These are phyloP conservation scores for Psettodes erumei DNA, from an alignment of 2,113 vertebrate species.

Conservation along the genomic window DNA sequence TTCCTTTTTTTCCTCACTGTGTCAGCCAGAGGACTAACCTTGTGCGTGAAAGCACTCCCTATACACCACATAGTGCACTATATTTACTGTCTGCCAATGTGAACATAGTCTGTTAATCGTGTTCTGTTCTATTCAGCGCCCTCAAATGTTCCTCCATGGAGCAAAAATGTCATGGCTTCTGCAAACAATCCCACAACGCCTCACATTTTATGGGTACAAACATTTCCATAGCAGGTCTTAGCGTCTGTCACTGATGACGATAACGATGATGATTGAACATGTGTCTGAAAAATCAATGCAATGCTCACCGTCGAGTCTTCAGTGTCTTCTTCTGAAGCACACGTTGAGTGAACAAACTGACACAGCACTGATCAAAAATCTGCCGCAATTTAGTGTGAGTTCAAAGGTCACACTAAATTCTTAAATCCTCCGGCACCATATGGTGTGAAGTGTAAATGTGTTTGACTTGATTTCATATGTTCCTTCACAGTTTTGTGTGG, in stretches of 20 bases:
- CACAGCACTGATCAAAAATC: background rate
- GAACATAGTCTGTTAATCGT: too few species aligned
- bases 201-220: background rate
- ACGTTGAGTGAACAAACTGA: background rate
- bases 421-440: constrained; percentile 8
- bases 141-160: too few species aligned
- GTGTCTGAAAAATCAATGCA: background rate
- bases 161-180: background rate
- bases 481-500: background rate
- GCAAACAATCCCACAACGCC: background rate
- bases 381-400: background rate
- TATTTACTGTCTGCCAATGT: too few species aligned
- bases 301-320: background rate
- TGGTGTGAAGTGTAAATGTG: constrained; percentile 6
- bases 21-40: too few species aligned
- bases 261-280: background rate
- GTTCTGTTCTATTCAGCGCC: too few species aligned
- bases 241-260: background rate
- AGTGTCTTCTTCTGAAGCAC: background rate
- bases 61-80: background rate
- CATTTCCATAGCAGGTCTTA: background rate
- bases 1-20: too few species aligned
- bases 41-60: background rate
- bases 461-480: background rate
- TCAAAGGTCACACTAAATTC: background rate